Evolutionary conservation across 35 echinoderm and acorn worm species (phyloP), one percentile per base, ranked within the genome.

Genomic region (Stichopus chloronotus): DNA sequence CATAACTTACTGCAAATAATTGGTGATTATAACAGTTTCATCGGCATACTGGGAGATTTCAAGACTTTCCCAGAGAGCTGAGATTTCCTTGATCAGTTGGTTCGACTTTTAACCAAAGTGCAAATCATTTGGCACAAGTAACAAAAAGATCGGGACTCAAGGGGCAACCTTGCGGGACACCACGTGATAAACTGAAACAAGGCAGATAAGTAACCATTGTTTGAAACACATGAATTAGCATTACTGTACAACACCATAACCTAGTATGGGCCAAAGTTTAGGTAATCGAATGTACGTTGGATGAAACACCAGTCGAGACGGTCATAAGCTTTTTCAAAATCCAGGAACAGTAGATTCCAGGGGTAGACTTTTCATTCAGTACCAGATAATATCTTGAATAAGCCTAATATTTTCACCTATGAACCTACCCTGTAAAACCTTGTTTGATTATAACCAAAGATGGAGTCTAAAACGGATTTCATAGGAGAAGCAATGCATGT

Each of bases 21-120:
- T 9, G 6, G 76, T 78, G 20, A 25, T 78, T 25, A 78, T 78
- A 11, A 25, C 76, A 78, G 20, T 78, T 9, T 78, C 76, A 17
- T 78, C 76, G 76, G 76, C 76, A 78, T 78, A 24, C 19, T 78
- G 76, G 76, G 76, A 78, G 76, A 78, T 78, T 78, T 78, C 21
- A 78, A 22, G 76, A 78, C 21, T 4, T 23, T 78, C 76, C 23
- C n/a, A 11, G 52, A 43, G 52, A 21, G 21, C 52, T 43, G 17
- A 78, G 76, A 21, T 78, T 43, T 19, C 76, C 20, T 78, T 78
- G 17, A 78, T 78, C 9, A 78, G 21, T 78, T 78, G 76, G 19
- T 17, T 77, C 8, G 72, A 77, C 8, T 76, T n/a, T n/a, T 76
- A 76, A 76, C 24, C 72, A 16, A 76, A 78, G 76, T 17, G 52